Conservation (phyloP, 2,888 invertebrate genomes). For the Eilema depressum region DNA sequence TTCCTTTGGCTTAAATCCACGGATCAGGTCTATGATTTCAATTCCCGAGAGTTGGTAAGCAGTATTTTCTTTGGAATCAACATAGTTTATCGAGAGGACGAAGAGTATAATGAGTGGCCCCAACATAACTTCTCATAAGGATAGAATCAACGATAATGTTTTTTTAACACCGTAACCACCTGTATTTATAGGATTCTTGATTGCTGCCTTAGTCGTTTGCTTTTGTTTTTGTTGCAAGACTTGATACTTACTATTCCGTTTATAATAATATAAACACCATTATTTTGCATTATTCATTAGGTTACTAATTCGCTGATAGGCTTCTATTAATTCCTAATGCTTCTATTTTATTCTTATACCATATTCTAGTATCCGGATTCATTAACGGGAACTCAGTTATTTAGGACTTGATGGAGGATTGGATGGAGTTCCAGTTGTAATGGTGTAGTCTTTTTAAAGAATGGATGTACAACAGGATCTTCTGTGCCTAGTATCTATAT, state of each 20-base stretch:
- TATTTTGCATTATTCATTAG: background rate
- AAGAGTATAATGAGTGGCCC: constrained; percentile 32
- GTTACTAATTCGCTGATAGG: background rate
- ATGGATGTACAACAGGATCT: too few relatives aligned
- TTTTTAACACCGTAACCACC: constrained; percentile 32
- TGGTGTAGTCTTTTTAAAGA: too few relatives aligned
- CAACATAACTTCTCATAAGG: constrained; percentile 48
- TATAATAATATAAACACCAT: background rate
- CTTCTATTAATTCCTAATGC: too few relatives aligned
- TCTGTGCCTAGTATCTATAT: too few relatives aligned
- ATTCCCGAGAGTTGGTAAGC: constrained; percentile 54
- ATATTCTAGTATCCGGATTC: too few relatives aligned
- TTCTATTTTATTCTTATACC: background rate
- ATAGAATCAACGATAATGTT: constrained; percentile 54
- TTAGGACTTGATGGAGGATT: too few relatives aligned
- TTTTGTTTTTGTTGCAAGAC: constrained; percentile 8
- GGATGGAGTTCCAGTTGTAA: too few relatives aligned
- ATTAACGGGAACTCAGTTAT: too few relatives aligned
- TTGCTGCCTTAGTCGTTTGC: constrained; percentile 13
- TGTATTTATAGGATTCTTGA: constrained; percentile 55
- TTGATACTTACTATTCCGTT: background rate
- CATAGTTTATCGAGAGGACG: constrained; percentile 40
- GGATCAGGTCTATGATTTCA: constrained; percentile 56
- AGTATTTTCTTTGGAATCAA: constrained; percentile 48
- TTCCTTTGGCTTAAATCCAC: constrained; percentile 52